Conservation (phyloP, 2,888 invertebrate genomes). For the Drosophila sordidapex region DNA sequence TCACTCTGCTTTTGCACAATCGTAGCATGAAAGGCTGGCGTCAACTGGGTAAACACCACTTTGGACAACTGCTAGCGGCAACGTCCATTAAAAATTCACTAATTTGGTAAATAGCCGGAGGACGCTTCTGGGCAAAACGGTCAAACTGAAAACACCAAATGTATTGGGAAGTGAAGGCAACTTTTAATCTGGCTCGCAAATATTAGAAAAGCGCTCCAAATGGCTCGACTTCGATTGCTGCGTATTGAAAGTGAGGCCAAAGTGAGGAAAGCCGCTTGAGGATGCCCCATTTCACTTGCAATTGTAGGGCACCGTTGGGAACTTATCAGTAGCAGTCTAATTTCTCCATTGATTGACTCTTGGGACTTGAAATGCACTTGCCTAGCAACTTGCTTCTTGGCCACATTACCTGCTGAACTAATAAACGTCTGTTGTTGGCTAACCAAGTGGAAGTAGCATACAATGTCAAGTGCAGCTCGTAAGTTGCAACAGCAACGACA, state of each 20-base stretch:
- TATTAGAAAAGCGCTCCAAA: too few species aligned
- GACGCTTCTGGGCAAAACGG: neutral
- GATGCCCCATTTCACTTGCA: neutral
- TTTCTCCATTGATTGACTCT: neutral
- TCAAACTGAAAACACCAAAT: neutral
- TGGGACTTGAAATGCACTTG: neutral
- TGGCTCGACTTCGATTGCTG: neutral
- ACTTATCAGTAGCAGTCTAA: neutral
- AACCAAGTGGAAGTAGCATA: constrained; percentile 33
- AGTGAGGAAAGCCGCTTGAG: neutral
- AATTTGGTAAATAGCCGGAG: neutral
- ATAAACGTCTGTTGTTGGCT: constrained; percentile 11
- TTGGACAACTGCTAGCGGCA: neutral
- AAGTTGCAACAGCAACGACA: constrained; percentile 17
- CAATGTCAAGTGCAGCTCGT: constrained; percentile 60
- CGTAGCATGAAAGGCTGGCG: neutral
- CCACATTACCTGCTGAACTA: constrained; percentile 8
- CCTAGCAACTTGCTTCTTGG: neutral
- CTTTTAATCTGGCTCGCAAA: neutral
- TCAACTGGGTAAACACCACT: neutral
- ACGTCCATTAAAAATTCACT: neutral
- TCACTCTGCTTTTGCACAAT: neutral
- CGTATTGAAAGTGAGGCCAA: neutral
- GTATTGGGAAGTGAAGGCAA: too few species aligned
- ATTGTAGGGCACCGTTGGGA: neutral